phyloP scores from a whole-genome alignment of 2,113 vertebrate genomes.

The Cyphomyrus plagiostoma region DNA sequence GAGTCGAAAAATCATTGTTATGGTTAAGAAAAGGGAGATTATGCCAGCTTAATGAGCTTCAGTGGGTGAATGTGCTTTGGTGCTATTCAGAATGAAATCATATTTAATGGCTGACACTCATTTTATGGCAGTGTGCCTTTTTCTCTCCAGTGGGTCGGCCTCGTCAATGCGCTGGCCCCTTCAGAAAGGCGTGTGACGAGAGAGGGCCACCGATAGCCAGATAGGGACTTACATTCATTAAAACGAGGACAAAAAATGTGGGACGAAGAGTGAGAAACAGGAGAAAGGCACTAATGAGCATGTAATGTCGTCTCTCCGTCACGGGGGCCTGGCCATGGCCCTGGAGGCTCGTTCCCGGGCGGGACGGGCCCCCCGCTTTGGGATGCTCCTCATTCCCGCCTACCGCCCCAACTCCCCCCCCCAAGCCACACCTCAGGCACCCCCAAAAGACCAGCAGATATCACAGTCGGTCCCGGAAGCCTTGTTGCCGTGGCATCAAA shows the following conservation, averaged over 20 bases:
- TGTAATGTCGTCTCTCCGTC: slow-evolving; percentile 47
- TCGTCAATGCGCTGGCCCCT: slow-evolving; percentile 43
- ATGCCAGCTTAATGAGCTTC: slow-evolving; percentile 68
- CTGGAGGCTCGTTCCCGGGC: slow-evolving; percentile 34
- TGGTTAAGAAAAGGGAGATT: slow-evolving; percentile 71
- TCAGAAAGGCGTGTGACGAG: slow-evolving; percentile 43
- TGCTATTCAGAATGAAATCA: slow-evolving; percentile 68
- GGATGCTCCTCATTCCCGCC: slow-evolving; percentile 48
- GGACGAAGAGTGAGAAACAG: slow-evolving; percentile 57
- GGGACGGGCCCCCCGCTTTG: slow-evolving; percentile 40
- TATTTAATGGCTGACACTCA: slow-evolving; percentile 72
- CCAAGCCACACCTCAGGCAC: background rate
- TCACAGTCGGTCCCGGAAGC: slow-evolving; percentile 45
- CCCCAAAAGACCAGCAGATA: background rate
- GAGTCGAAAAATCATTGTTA: slow-evolving; percentile 70
- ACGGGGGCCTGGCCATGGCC: slow-evolving; percentile 43
- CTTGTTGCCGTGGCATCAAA: slow-evolving; percentile 90
- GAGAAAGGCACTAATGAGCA: slow-evolving; percentile 56
- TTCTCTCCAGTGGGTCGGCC: slow-evolving; percentile 63
- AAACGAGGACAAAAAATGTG: slow-evolving; percentile 49
- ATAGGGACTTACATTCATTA: slow-evolving; percentile 58
- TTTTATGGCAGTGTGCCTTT: slow-evolving; percentile 63
- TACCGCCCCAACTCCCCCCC: background rate
- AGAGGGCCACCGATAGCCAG: slow-evolving; percentile 54
- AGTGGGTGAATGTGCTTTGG: slow-evolving; percentile 60